Base-by-base conservation (phyloP, 2,797 vertebrate species). In the Sandelia bainsii region DNA sequence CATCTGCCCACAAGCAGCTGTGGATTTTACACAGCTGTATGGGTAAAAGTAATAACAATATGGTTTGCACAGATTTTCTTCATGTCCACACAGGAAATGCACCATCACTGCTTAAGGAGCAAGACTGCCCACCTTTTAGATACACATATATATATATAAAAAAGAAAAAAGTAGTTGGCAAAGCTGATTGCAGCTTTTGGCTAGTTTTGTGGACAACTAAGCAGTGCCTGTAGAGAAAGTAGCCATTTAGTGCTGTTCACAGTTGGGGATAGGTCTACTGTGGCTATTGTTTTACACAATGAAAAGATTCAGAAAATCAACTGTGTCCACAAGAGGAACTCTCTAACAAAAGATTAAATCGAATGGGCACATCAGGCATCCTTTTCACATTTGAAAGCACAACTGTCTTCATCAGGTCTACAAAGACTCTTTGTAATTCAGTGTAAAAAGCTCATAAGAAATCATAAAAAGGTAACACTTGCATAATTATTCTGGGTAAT, bases 371-470 rank as follows among this genome's bases (percentile, higher is more conserved):
- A 86, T 88, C 86, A 85, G 87, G 88, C 58, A 68, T 88, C 88
- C 87, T 84, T 89, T 93, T 92, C 91, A 92, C 90, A 93, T 92
- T 90, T 90, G 85, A 90, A 89, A 90, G 86, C 84, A 84, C 75
- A 80, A 80, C 83, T 54, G 45, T 85, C 86, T 80, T 87, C 80
- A 70, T 61, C 83, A 77, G 50, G 51, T 81, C 88, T 86, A 89
- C 87, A 92, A 87, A 91, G 80, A 87, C 70, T 78, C 81, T 91
- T 85, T 84, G 87, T 88, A 90, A 87, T 90, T 89, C 90, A 91
- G 86, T 92, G 91, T 93, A 93, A 90, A 92, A 92, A 91, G 90
- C 72, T 93, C 76, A 67, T 90, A 89, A 76, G 84, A 90, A 91
- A 91, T 87, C 83, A 87, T 84, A 87, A 85, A 92, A 92, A 87